phyloP scores from a whole-genome alignment of 2,113 vertebrate genomes.

The Isichthys henryi region DNA sequence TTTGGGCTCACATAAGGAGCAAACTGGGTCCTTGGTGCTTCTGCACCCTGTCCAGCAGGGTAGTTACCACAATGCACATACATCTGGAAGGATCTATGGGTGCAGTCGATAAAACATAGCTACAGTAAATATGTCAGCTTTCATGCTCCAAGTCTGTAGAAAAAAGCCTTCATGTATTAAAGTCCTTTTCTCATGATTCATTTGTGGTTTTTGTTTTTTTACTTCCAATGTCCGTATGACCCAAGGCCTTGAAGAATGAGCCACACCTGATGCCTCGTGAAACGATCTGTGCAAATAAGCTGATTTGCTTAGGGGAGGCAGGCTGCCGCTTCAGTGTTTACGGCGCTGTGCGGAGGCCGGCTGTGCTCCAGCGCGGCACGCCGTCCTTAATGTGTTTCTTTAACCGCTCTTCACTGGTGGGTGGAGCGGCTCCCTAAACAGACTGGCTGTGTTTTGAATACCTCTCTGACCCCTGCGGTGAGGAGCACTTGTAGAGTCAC shows the following conservation, averaged over 20 bases:
- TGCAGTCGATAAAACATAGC: not conserved
- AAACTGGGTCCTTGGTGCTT: not conserved
- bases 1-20: not conserved
- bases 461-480: not conserved
- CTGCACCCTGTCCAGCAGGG: not conserved
- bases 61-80: not conserved
- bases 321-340: not conserved
- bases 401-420: not conserved
- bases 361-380: not conserved
- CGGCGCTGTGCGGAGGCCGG: not conserved
- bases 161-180: not conserved
- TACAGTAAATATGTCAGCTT: not conserved
- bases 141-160: not conserved
- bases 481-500: not conserved
- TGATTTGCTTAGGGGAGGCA: not conserved
- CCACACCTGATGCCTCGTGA: not conserved
- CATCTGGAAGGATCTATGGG: not conserved
- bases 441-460: not conserved
- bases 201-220: not conserved
- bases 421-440: not conserved
- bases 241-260: not conserved
- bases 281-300: not conserved
- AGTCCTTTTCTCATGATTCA: not conserved
- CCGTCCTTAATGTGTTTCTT: slow-evolving; percentile 7
- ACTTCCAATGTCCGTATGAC: not conserved